Evolutionary conservation across 2,888 invertebrate species (phyloP).

Genomic region (Eretmocerus hayati): DNA sequence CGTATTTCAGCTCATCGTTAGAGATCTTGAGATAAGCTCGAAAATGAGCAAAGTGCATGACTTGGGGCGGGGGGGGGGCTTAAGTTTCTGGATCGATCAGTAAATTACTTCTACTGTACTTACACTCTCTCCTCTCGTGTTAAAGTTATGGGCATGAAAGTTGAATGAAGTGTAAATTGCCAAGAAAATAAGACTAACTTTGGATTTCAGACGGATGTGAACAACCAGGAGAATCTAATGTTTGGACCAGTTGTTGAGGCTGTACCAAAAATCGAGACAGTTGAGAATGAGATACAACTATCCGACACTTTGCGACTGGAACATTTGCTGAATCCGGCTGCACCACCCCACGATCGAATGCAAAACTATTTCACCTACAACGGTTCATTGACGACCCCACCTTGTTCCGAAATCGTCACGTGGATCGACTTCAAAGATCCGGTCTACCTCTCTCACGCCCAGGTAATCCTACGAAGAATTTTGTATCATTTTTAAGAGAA

Average conservation of each 20-base stretch:
- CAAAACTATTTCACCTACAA: slow-evolving; percentile 73
- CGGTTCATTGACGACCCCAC: slow-evolving; percentile 82
- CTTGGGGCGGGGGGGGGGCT: no score
- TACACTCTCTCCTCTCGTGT: no score
- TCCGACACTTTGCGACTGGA: slow-evolving; percentile 27
- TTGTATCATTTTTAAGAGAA: no score
- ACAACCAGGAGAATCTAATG: slow-evolving; percentile 30
- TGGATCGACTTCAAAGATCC: slow-evolving; percentile 79
- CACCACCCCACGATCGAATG: slow-evolving; percentile 39
- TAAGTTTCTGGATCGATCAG: no score
- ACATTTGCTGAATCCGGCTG: slow-evolving; percentile 22
- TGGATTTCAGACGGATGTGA: slow-evolving; percentile 29
- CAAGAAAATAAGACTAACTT: no score
- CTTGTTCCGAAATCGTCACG: slow-evolving; percentile 75
- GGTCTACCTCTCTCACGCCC: slow-evolving; percentile 59
- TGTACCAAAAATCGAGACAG: slow-evolving; percentile 53
- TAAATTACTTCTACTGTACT: no score
- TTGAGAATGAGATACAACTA: slow-evolving; percentile 50
- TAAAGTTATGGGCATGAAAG: no score
- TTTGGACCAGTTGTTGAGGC: slow-evolving; percentile 49
- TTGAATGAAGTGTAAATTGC: no score
- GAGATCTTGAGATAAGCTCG: no score
- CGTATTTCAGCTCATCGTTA: no score
- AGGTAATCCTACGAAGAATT: no score
- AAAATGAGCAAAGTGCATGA: no score